Evolutionary conservation across 2,113 vertebrate species (phyloP).

Genomic region (Xyrauchen texanus): DNA sequence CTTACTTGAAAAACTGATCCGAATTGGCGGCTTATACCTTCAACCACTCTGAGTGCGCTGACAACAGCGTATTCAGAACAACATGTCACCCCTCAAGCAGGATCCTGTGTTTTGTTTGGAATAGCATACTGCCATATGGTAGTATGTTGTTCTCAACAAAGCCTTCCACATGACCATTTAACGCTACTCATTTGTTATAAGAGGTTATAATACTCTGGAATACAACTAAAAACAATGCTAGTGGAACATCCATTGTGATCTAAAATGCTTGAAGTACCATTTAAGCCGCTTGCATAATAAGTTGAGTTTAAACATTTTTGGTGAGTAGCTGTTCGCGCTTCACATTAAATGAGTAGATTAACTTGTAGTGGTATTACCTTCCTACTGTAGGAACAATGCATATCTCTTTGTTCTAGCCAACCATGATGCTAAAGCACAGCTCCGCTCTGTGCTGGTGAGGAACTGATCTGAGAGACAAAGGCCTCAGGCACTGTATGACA

Average conservation of each 20-base stretch:
- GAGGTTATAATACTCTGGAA: not conserved
- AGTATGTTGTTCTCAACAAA: too few species aligned
- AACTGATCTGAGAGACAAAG: slow-evolving; percentile 57
- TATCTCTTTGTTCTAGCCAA: slow-evolving; percentile 53
- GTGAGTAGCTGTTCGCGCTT: slow-evolving; percentile 1
- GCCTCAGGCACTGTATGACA: slow-evolving; percentile 67
- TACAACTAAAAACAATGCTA: not conserved
- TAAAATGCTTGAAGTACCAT: not conserved
- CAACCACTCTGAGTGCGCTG: too few species aligned
- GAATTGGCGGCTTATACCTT: too few species aligned
- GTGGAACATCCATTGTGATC: not conserved
- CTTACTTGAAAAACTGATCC: too few species aligned
- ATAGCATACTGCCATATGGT: too few species aligned
- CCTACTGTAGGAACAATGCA: not conserved
- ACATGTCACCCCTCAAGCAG: too few species aligned
- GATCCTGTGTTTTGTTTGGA: too few species aligned
- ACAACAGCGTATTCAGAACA: too few species aligned
- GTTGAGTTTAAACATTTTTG: not conserved
- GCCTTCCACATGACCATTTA: too few species aligned
- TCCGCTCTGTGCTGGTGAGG: slow-evolving; percentile 63
- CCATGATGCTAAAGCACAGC: slow-evolving; percentile 58
- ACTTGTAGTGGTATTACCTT: slow-evolving; percentile 46
- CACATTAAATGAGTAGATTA: not conserved
- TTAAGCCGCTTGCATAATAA: not conserved
- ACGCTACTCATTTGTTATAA: too few species aligned